Percentiles rank a stretch among this genome's conserved stretches.
phyloP scores from a whole-genome alignment of 2,888 invertebrate genomes.

The Plebejus argus region DNA sequence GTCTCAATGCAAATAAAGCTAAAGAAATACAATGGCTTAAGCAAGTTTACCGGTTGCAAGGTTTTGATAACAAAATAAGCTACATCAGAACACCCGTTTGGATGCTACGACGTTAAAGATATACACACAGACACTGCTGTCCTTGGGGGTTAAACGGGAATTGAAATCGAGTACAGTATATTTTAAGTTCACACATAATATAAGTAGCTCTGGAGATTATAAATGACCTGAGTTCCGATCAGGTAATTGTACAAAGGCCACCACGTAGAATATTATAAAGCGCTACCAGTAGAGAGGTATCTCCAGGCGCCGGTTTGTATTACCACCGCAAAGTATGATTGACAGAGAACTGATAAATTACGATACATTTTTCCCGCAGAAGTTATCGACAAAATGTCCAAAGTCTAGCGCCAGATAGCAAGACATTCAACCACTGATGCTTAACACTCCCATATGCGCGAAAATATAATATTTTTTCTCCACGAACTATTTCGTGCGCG shows the following conservation, averaged over 20 bases:
- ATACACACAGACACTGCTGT: background rate
- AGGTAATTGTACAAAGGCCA: background rate
- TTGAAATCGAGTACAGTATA: background rate
- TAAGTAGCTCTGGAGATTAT: background rate
- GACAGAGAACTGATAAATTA: background rate
- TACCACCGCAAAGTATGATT: background rate
- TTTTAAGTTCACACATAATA: background rate
- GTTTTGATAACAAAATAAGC: too few relatives aligned
- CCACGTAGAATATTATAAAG: background rate
- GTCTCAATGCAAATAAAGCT: too few relatives aligned
- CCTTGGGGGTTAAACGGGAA: background rate
- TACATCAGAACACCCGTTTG: too few relatives aligned
- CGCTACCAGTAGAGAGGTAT: background rate
- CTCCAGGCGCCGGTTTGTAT: background rate
- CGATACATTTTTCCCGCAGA: background rate
- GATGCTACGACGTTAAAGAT: too few relatives aligned
- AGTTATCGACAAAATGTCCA: background rate
- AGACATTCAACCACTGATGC: too few relatives aligned
- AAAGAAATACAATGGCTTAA: too few relatives aligned
- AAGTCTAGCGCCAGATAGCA: too few relatives aligned
- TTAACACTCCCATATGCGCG: too few relatives aligned
- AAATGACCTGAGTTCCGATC: background rate
- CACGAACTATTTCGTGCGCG: too few relatives aligned
- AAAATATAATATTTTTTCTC: too few relatives aligned
- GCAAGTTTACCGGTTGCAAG: too few relatives aligned